Base-by-base conservation (phyloP, 2,888 invertebrate genomes). In the Sinodicranocentrus sp. region DNA sequence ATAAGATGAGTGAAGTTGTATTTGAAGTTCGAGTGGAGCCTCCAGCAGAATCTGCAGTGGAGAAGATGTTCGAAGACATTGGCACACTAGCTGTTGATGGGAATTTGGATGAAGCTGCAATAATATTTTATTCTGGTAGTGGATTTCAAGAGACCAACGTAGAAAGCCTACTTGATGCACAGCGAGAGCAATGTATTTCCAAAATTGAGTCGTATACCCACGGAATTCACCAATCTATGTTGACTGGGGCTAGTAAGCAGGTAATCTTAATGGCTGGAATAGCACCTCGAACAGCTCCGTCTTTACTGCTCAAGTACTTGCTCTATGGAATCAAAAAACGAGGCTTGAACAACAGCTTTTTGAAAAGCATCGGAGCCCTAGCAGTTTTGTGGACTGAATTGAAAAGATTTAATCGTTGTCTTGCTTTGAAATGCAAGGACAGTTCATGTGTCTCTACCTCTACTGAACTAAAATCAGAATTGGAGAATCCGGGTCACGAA, bases 361-460 rank as follows among this genome's bases (percentile, higher is more conserved):
- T 17, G 65, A 63, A 17, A 43, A 10, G 48, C 48, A 28, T 78
- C 2, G 73, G 82, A 0, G 83, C 83, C 0, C 33, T 71, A 1
- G 79, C 67, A 0, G 86, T 86, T 8, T 21, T 80, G 0, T 71
- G 65, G 48, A 84, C 79, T 1, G 33, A 75, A 10, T 54, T 79
- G n/a, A 75, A 82, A 26, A 61, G 82, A 54, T 33, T 73, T 0
- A 76, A 54, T n/a, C 70, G 86, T 3, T 39, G 28, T 28, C 15
- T 61, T 68, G 21, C 26, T 10, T 44, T 28, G 25, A 5, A 54
- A 59, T 33, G 44, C 52, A 2, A 10, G 23, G 26, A n/a, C 26
- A 19, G 19, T n/a, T 57, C 13, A n/a, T 39, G 2, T 5, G 57
- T 21, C 57, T 2, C 57, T 5, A n/a, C 17, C 3, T 17, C 5